Evolutionary conservation across 2,797 vertebrate genomes (phyloP).

Genomic region (Myotis pilosus): DNA sequence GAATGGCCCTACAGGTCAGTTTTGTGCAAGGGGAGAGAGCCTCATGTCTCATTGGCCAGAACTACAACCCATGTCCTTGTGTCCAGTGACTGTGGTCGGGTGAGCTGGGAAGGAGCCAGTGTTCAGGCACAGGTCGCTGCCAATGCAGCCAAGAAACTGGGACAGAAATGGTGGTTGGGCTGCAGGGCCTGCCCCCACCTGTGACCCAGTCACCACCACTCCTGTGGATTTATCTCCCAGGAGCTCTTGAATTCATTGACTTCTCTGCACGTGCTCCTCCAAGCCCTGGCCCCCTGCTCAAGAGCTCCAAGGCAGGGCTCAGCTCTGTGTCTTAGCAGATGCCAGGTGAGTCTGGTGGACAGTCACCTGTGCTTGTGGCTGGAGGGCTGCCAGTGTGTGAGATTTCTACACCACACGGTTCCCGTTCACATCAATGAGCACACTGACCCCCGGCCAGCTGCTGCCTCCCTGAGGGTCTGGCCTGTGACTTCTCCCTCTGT

Average conservation of each 20-base stretch:
- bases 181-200: background rate
- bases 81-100: accelerated
- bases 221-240: background rate
- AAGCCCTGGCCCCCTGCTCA: no score
- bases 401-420: background rate
- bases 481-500: background rate
- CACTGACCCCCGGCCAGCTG: accelerated
- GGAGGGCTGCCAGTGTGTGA: accelerated
- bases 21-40: background rate
- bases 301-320: accelerated
- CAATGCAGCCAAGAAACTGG: background rate
- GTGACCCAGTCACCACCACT: accelerated
- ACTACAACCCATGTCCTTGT: accelerated
- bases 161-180: accelerated
- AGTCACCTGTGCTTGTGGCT: accelerated
- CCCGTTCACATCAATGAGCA: background rate
- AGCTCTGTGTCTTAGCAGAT: background rate
- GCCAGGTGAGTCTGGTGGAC: background rate
- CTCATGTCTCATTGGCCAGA: accelerated
- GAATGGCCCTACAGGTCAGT: background rate
- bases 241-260: background rate
- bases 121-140: background rate
- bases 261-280: background rate
- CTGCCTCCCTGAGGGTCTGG: accelerated
- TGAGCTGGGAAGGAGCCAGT: background rate